A percentile compares a stretch with the other conserved stretches of the same genome.
Conservation (phyloP, 1,140 invertebrate species). For the Caenorhabditis brenneri region DNA sequence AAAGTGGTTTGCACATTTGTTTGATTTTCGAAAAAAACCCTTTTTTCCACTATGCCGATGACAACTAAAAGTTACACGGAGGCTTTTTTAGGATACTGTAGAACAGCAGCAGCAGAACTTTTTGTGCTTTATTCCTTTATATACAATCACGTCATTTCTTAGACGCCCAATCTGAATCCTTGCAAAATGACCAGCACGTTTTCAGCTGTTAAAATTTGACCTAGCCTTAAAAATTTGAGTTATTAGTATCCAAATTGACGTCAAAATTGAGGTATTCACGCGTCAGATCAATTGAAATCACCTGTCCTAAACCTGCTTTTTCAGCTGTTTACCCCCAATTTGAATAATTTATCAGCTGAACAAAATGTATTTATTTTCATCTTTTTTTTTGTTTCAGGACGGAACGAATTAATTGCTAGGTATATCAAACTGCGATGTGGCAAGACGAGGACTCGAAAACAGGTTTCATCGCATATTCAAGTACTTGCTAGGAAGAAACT, state of each 20-base stretch:
- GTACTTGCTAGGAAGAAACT: constrained; percentile 95
- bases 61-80: constrained; percentile 34
- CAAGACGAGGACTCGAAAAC: constrained; percentile 97
- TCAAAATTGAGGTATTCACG: not conserved
- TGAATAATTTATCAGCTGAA: not conserved
- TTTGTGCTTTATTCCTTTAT: not conserved
- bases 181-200: not conserved
- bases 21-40: constrained; percentile 32
- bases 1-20: constrained; percentile 29
- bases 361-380: not conserved
- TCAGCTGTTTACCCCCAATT: not conserved
- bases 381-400: constrained; percentile 78
- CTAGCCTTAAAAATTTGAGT: not conserved
- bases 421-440: constrained; percentile 98
- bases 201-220: not conserved
- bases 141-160: too few species aligned
- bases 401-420: constrained; percentile 97
- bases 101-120: not conserved
- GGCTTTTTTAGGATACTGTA: constrained; percentile 15
- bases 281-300: not conserved
- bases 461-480: constrained; percentile 99
- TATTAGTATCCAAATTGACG: not conserved
- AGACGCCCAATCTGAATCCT: too few species aligned
- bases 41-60: not conserved
- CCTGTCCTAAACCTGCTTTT: not conserved